Evolutionary conservation across 1,140 invertebrate genomes (phyloP).

Genomic region (Drosophila takahashii): DNA sequence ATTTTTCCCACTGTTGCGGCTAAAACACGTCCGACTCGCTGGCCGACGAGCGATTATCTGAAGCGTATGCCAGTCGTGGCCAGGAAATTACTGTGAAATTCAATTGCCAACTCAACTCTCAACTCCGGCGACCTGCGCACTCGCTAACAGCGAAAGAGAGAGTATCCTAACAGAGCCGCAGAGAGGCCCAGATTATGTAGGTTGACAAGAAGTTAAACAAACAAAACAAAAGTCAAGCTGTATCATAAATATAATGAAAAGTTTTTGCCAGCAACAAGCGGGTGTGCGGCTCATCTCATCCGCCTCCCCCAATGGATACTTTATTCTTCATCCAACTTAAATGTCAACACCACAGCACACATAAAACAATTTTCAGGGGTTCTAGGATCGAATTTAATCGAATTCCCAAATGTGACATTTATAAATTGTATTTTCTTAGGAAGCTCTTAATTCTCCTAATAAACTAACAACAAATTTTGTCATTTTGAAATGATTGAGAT

Average conservation of each 20-base stretch:
- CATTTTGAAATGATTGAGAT: too few species aligned
- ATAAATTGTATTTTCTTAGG: neutral
- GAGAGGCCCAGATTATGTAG: slow-evolving; percentile 47
- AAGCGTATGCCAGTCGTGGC: slow-evolving; percentile 62
- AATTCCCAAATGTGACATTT: neutral
- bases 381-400: neutral
- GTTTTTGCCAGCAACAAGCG: slow-evolving; percentile 65
- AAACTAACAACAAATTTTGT: too few species aligned
- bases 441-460: too few species aligned
- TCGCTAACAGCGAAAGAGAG: slow-evolving; percentile 40
- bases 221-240: slow-evolving; percentile 81
- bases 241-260: slow-evolving; percentile 68
- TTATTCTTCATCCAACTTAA: slow-evolving; percentile 52
- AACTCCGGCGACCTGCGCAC: slow-evolving; percentile 59
- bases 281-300: slow-evolving; percentile 2
- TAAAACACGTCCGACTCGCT: slow-evolving; percentile 43
- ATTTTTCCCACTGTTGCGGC: neutral
- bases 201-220: slow-evolving; percentile 77
- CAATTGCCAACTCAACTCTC: slow-evolving; percentile 51
- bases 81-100: slow-evolving; percentile 72
- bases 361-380: neutral
- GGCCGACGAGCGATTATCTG: slow-evolving; percentile 72
- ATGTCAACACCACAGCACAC: slow-evolving; percentile 50
- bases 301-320: slow-evolving; percentile 34
- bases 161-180: slow-evolving; percentile 20